Conservation (phyloP, 1,140 invertebrate genomes). For the Platyscapa corneri region DNA sequence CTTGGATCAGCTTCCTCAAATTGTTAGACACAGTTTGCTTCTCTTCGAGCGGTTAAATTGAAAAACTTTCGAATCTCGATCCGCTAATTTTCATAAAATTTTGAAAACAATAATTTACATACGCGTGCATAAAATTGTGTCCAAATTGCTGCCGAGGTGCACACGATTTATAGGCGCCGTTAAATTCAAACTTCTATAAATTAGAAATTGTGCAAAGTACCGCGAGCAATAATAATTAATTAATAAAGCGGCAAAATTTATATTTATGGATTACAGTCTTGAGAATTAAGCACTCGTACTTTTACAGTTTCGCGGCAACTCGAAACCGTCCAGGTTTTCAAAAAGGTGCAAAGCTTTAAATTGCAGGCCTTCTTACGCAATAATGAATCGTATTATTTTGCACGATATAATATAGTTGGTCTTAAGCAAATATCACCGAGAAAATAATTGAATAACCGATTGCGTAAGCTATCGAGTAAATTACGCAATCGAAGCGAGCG, state of each 20-base stretch:
- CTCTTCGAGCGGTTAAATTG: not conserved
- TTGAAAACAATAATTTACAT: too few relatives aligned
- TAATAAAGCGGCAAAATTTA: too few relatives aligned
- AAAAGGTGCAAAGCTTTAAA: too few relatives aligned
- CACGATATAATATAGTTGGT: too few relatives aligned
- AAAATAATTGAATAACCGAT: not conserved
- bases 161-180: not conserved
- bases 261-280: not conserved
- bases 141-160: not conserved
- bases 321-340: too few relatives aligned
- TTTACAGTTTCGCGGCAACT: not conserved
- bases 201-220: not conserved
- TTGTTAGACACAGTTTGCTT: not conserved
- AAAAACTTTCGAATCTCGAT: not conserved
- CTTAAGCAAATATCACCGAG: too few relatives aligned
- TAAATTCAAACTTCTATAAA: not conserved
- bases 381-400: too few relatives aligned
- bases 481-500: not conserved
- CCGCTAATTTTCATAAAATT: not conserved
- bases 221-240: too few relatives aligned
- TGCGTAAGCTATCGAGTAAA: not conserved
- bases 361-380: too few relatives aligned
- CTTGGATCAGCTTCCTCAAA: not conserved
- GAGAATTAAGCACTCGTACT: not conserved
- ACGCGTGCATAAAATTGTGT: too few relatives aligned